Evolutionary conservation across 2,797 vertebrate species (phyloP).

Genomic region (Podarcis siculus): DNA sequence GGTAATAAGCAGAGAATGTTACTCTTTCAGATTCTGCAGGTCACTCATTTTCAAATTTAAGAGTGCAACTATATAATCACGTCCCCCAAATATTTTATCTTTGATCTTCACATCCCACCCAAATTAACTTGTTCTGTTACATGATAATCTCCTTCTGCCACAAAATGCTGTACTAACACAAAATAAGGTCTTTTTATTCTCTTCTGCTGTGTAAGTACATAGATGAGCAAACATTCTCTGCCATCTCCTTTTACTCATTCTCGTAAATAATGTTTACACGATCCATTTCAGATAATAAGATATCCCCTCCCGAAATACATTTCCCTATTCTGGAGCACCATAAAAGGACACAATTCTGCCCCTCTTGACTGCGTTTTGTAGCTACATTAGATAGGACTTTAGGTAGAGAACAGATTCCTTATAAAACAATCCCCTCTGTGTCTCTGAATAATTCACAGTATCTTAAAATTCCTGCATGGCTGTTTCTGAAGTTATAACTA

Average conservation of each 20-base stretch:
- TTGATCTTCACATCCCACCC: neutral
- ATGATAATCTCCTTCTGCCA: neutral
- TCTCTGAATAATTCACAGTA: slow-evolving; percentile 22
- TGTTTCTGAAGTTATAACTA: slow-evolving; percentile 22
- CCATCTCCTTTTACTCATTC: slow-evolving; percentile 15
- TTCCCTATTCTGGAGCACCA: neutral
- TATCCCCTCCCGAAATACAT: neutral
- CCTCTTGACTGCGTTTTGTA: neutral
- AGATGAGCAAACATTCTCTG: neutral
- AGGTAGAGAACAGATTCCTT: neutral
- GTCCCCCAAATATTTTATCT: neutral
- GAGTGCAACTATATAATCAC: neutral
- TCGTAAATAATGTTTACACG: slow-evolving; percentile 6
- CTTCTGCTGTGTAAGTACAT: neutral
- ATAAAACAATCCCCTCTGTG: neutral
- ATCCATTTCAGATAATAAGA: neutral
- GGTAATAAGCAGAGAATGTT: neutral
- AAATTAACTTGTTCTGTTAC: slow-evolving; percentile 6
- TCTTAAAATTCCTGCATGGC: neutral
- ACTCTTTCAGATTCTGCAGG: neutral
- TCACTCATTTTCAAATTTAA: slow-evolving; percentile 8
- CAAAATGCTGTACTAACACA: neutral
- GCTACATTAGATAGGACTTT: neutral
- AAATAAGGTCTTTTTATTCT: neutral
- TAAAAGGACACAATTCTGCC: neutral